Evolutionary conservation across 2,888 invertebrate species (phyloP), one percentile per base, ranked within the genome.

Genomic region (Amphipoea oculea): DNA sequence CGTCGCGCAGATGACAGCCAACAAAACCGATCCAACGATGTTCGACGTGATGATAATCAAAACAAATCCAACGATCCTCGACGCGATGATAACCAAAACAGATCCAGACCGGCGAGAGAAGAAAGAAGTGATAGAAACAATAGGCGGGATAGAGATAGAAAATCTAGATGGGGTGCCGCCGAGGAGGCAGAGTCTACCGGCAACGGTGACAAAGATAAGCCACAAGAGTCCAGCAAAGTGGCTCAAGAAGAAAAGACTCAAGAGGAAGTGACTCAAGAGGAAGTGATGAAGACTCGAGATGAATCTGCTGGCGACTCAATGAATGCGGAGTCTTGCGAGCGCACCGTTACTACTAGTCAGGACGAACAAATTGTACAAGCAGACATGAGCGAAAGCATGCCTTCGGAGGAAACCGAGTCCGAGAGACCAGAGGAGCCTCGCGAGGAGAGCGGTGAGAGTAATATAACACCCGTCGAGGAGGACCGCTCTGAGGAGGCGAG

Each of bases 131-230:
- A 87, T 40, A 76, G 83, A n/a, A 86, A 77, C 42, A 73, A 40
- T 6, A 91, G 93, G 66, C 91, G 94, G 73, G 96, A 96, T 29
- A 95, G 94, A 84, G 96, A 96, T 79, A 93, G 96, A 54, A 96
- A 96, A 78, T 96, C 96, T 3, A 92, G 96, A 60, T 96, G 96
- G 96, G 96, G 96, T 0, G 96, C 95, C 3, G 94, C 95, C 0
- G 95, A 95, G 4, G 95, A 95, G 68, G n/a, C 73, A 1, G 88
- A 87, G 42, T 48, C 76, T 2, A 67, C 76, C 0, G 69, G 72
- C 57, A 74, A 76, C 11, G 63, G 29, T 1, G 81, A 77, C n/a
- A 76, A 14, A 40, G 84, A 82, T 4, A 79, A 79, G 70, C 74
- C 57, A 2, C 79, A 66, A 51, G 86, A 87, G 60, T 12, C 73